These are phyloP conservation scores for Phoronis australis DNA, from an alignment of 2,888 invertebrate genomes.

Conservation along the genomic window DNA sequence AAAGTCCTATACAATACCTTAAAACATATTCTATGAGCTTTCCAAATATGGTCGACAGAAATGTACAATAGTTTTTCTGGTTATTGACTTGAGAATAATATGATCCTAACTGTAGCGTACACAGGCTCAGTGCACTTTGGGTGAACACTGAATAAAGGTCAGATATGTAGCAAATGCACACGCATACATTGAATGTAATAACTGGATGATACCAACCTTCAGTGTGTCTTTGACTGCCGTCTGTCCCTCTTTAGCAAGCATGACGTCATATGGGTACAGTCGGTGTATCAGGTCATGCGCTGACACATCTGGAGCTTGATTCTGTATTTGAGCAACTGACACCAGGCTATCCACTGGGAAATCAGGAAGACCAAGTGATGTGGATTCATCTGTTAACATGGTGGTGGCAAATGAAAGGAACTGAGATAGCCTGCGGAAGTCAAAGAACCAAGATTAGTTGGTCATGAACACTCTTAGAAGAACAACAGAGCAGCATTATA, in stretches of 20 bases:
- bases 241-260: slow-evolving; percentile 72
- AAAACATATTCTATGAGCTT: no score
- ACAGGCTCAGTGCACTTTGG: no score
- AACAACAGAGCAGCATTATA: no score
- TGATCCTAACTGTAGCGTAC: no score
- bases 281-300: slow-evolving; percentile 67
- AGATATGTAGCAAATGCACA: neutral
- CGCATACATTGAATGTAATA: neutral
- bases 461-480: no score
- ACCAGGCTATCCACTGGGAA: slow-evolving; percentile 80
- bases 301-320: slow-evolving; percentile 64
- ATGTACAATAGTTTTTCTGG: no score
- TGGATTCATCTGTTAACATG: slow-evolving; percentile 70
- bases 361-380: slow-evolving; percentile 72
- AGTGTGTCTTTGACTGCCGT: slow-evolving; percentile 69
- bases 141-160: no score
- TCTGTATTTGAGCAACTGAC: slow-evolving; percentile 67
- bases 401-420: slow-evolving; percentile 75
- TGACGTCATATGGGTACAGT: slow-evolving; percentile 77
- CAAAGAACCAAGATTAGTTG: no score
- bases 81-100: no score
- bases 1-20: no score
- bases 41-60: no score
- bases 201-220: slow-evolving; percentile 34
- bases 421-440: slow-evolving; percentile 56